These are phyloP conservation scores for Drymonia ruficornis DNA, from an alignment of 2,888 invertebrate species.

Conservation along the genomic window DNA sequence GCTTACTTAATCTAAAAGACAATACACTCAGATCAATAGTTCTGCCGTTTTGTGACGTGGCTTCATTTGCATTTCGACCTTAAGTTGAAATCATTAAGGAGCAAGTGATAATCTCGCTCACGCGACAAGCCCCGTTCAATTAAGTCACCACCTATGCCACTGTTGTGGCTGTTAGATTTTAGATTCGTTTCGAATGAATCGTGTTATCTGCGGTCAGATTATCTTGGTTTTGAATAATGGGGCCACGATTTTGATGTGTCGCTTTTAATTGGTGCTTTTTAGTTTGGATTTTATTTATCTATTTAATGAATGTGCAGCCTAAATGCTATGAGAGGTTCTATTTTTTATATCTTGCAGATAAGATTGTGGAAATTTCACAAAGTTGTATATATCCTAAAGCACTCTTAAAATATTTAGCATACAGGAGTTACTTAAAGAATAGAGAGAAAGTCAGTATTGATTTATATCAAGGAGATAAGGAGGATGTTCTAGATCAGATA, in stretches of 20 bases:
- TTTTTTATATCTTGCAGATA: too few relatives aligned
- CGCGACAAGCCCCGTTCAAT: constrained; percentile 6
- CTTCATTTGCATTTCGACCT: neutral
- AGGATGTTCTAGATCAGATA: too few relatives aligned
- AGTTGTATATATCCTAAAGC: too few relatives aligned
- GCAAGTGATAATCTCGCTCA: constrained; percentile 31
- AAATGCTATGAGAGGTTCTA: neutral
- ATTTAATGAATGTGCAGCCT: neutral
- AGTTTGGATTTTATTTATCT: neutral
- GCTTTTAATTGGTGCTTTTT: constrained; percentile 14
- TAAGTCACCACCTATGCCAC: constrained; percentile 3
- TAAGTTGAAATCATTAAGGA: constrained; percentile 5
- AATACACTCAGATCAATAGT: too few relatives aligned
- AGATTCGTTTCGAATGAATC: constrained; percentile 30
- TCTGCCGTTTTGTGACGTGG: neutral
- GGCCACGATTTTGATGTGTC: constrained; percentile 33
- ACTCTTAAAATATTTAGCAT: too few relatives aligned
- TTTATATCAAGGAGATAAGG: too few relatives aligned
- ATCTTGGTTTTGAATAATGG: constrained; percentile 38
- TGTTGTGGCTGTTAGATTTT: constrained; percentile 2
- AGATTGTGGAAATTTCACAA: too few relatives aligned
- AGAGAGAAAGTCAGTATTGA: too few relatives aligned
- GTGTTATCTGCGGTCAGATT: constrained; percentile 38
- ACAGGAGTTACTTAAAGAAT: too few relatives aligned
- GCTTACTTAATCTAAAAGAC: too few relatives aligned